Evolutionary conservation across 2,113 vertebrate genomes (phyloP).

Genomic region (Sciurus niger): DNA sequence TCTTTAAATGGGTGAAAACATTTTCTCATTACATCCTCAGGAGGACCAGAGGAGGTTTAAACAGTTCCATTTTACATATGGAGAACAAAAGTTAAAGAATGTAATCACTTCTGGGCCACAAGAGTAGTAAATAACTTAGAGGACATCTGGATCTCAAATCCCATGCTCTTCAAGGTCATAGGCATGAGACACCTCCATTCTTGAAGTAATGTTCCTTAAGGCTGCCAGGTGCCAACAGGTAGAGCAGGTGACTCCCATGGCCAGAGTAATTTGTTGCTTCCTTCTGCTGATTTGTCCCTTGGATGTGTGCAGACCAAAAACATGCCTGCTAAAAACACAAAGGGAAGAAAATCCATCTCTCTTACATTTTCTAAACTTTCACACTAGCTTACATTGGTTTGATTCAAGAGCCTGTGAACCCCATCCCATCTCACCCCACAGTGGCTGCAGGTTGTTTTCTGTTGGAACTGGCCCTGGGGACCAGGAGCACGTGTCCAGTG

Average conservation of each 20-base stretch:
- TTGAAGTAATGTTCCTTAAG: neutral
- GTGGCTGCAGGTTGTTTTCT: neutral
- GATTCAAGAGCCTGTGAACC: neutral
- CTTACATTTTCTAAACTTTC: neutral
- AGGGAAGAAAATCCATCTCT: neutral
- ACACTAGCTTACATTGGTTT: neutral
- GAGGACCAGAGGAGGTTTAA: neutral
- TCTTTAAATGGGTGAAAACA: neutral
- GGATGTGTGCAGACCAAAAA: neutral
- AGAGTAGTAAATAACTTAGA: neutral
- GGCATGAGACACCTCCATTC: fast-evolving
- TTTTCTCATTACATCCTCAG: neutral
- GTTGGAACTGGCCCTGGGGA: neutral
- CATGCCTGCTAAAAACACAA: neutral
- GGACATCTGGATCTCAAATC: neutral
- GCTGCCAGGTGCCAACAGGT: neutral
- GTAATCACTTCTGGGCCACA: neutral
- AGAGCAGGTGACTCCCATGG: neutral
- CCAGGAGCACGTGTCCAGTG: fast-evolving
- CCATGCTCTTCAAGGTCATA: neutral
- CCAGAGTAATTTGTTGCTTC: neutral
- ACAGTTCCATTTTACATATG: neutral
- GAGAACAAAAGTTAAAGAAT: neutral
- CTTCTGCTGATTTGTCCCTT: neutral
- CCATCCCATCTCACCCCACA: too few species aligned